Conservation (phyloP, 2,113 vertebrate genomes). For the Vidua chalybeata region DNA sequence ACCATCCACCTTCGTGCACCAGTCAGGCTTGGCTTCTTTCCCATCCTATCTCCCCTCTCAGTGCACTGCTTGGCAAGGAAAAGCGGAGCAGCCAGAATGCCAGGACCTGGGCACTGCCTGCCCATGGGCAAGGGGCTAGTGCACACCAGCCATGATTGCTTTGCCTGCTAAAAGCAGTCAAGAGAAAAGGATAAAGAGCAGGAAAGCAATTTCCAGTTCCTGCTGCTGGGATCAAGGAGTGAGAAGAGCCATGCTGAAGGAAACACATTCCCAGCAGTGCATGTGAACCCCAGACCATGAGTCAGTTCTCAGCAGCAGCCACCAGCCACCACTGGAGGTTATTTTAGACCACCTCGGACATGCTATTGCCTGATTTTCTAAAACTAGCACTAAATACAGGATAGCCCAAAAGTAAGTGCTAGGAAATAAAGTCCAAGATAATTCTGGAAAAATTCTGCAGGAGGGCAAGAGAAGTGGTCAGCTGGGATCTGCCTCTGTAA, state of each 20-base stretch:
- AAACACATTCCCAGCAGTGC: background rate
- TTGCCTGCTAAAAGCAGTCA: background rate
- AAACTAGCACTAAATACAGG: background rate
- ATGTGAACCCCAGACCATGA: background rate
- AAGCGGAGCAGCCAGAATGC: fast-evolving
- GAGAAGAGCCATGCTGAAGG: background rate
- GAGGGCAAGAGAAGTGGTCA: background rate
- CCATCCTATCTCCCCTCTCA: background rate
- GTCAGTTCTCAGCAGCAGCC: background rate
- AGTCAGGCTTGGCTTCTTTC: background rate
- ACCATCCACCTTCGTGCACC: background rate
- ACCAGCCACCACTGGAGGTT: background rate
- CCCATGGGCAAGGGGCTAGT: background rate
- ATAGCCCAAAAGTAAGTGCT: background rate
- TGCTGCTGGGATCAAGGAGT: background rate
- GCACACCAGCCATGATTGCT: background rate
- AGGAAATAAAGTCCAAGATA: background rate
- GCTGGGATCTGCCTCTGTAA: background rate
- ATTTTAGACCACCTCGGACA: background rate
- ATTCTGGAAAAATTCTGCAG: background rate
- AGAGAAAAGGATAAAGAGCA: background rate
- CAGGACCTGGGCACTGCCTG: background rate
- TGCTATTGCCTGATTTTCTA: background rate
- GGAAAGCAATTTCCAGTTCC: background rate
- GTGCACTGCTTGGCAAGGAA: background rate